Conservation (phyloP, 2,113 vertebrate species). For the Lanius ludovicianus region DNA sequence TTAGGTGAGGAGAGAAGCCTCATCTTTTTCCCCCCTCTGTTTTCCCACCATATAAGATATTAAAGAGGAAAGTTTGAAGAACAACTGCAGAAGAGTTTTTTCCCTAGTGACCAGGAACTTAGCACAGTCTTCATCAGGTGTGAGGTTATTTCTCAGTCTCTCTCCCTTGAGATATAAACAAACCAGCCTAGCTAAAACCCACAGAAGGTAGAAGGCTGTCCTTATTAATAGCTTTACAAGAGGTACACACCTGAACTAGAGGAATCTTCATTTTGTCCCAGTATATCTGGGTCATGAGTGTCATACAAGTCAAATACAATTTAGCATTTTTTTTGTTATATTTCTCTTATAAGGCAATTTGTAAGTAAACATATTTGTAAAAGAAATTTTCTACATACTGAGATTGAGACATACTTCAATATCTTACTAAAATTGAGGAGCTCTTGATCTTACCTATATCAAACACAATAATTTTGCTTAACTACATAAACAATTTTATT, state of each 20-base stretch:
- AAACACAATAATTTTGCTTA: not conserved
- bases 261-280: not conserved
- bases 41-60: not conserved
- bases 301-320: not conserved
- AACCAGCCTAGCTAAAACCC: not conserved
- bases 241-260: not conserved
- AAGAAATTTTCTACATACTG: not conserved
- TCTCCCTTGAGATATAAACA: not conserved
- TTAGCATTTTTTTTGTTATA: not conserved
- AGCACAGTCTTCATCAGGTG: not conserved
- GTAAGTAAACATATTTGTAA: not conserved
- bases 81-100: not conserved
- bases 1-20: not conserved
- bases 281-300: not conserved
- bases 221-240: not conserved
- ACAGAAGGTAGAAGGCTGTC: not conserved
- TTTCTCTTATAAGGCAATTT: not conserved
- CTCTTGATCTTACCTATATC: not conserved
- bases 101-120: not conserved
- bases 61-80: not conserved
- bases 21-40: rapidly evolving
- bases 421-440: not conserved
- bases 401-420: not conserved
- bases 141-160: not conserved
- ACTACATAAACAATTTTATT: not conserved